Evolutionary conservation across 2,797 vertebrate genomes (phyloP).

Genomic region (Adelosebastes latens): DNA sequence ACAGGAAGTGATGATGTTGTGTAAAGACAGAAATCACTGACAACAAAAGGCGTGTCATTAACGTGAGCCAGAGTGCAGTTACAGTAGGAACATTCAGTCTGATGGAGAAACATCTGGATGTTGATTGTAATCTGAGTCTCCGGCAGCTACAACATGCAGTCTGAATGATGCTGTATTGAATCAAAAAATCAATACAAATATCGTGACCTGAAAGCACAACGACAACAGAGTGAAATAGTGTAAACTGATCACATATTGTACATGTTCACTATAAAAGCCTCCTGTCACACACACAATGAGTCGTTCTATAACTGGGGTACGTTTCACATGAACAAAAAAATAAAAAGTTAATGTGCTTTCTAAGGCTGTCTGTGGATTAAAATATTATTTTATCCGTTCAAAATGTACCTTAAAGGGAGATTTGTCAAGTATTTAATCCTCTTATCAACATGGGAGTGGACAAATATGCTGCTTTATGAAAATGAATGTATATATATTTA

Average conservation of each 20-base stretch:
- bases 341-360: no score
- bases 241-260: background rate
- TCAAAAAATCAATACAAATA: conserved; percentile 66
- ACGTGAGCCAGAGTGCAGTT: conserved; percentile 49
- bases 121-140: conserved; percentile 25
- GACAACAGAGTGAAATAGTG: conserved; percentile 19
- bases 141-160: conserved; percentile 80
- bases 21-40: conserved; percentile 69
- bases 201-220: conserved; percentile 26
- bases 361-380: no score
- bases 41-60: conserved; percentile 64
- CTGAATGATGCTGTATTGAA: conserved; percentile 68
- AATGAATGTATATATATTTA: no score
- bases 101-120: conserved; percentile 5
- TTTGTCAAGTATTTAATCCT: no score
- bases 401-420: no score
- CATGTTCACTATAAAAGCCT: conserved; percentile 16
- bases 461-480: no score
- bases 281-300: no score
- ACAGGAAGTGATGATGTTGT: conserved; percentile 67
- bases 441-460: no score
- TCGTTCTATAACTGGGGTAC: no score
- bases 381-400: no score
- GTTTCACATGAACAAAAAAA: no score
- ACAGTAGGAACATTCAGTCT: conserved; percentile 65